Percentiles rank a stretch among this genome's conserved stretches.
Conservation (phyloP, 2,113 vertebrate genomes). For the Stictonetta naevosa region DNA sequence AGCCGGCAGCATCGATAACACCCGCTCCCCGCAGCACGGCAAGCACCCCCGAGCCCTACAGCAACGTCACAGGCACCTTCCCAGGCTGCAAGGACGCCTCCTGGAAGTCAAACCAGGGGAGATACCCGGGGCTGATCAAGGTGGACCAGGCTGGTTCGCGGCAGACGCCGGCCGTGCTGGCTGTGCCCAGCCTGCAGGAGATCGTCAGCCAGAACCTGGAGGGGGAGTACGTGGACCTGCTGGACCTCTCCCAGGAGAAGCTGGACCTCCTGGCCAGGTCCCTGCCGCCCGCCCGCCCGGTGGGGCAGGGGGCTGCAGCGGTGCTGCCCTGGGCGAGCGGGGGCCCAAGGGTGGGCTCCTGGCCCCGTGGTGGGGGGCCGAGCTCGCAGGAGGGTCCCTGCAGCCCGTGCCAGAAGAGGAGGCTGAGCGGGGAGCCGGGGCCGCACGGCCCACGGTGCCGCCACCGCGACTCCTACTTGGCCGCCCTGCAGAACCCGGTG, state of each 20-base stretch:
- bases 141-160: slow-evolving; percentile 67
- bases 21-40: neutral
- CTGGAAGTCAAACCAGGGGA: slow-evolving; percentile 58
- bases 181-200: slow-evolving; percentile 75
- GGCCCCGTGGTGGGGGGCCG: slow-evolving; percentile 47
- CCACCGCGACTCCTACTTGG: slow-evolving; percentile 82
- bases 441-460: slow-evolving; percentile 72
- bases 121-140: slow-evolving; percentile 74
- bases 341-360: neutral
- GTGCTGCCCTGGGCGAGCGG: neutral
- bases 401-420: slow-evolving; percentile 74
- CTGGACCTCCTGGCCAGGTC: neutral
- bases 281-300: fast-evolving
- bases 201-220: slow-evolving; percentile 79
- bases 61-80: neutral
- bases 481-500: slow-evolving; percentile 75
- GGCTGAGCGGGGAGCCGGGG: slow-evolving; percentile 57
- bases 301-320: fast-evolving
- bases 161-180: slow-evolving; percentile 49
- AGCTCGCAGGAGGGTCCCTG: slow-evolving; percentile 80
- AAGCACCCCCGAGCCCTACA: neutral
- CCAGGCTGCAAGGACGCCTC: slow-evolving; percentile 77
- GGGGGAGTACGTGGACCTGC: slow-evolving; percentile 87
- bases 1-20: neutral
- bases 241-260: slow-evolving; percentile 80